Evolutionary conservation across 1,140 invertebrate genomes (phyloP).

Genomic region (Drosophila azteca): DNA sequence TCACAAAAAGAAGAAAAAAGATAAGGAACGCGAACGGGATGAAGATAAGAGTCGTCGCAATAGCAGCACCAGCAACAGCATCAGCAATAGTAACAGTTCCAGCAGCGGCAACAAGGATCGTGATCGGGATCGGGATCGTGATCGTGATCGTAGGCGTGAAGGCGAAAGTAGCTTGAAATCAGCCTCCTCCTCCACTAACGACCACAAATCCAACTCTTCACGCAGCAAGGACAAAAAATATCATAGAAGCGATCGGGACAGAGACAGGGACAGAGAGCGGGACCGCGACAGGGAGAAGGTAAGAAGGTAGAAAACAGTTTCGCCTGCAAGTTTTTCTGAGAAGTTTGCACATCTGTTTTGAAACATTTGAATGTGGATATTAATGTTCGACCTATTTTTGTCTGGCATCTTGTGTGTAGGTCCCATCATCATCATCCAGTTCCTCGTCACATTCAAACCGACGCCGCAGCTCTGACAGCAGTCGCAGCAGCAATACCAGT

Average conservation of each 20-base stretch:
- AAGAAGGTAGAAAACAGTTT: neutral
- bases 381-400: conserved; percentile 3
- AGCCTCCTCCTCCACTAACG: conserved; percentile 34
- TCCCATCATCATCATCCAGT: conserved; percentile 64
- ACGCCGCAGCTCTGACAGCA: conserved; percentile 75
- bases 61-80: conserved; percentile 23
- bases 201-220: conserved; percentile 58
- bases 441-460: conserved; percentile 69
- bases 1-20: conserved; percentile 77
- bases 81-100: conserved; percentile 17
- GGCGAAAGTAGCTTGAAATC: conserved; percentile 41
- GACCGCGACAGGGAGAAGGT: conserved; percentile 59
- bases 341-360: conserved; percentile 12
- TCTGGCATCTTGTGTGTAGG: conserved; percentile 20
- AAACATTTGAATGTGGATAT: neutral
- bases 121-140: neutral
- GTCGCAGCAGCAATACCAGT: conserved; percentile 65
- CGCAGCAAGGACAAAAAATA: conserved; percentile 70
- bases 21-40: conserved; percentile 73
- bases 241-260: conserved; percentile 60
- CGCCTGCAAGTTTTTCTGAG: neutral
- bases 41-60: conserved; percentile 61
- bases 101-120: conserved; percentile 34
- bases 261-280: conserved; percentile 38
- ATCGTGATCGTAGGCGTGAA: conserved; percentile 5